Percentiles rank a stretch among this genome's conserved stretches.
phyloP scores from a whole-genome alignment of 2,797 vertebrate species.

The Buphagus erythrorhynchus region DNA sequence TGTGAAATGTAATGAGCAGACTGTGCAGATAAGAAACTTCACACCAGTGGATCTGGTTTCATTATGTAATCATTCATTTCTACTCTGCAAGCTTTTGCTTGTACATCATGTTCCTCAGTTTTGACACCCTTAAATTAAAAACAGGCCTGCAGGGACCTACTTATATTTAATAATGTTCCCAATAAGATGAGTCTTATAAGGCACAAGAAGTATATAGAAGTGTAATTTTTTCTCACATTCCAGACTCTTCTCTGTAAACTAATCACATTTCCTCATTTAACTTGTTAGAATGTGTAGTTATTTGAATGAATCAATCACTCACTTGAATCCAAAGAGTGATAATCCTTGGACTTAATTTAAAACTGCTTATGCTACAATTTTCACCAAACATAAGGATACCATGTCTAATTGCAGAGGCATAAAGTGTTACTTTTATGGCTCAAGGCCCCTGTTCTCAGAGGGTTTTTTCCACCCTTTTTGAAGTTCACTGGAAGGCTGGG shows the following conservation, averaged over 20 bases:
- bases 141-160: not conserved
- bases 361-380: conserved; percentile 5
- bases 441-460: not conserved
- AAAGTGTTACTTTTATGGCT: not conserved
- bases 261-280: not conserved
- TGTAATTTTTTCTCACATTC: not conserved
- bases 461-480: not conserved
- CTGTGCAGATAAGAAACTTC: not conserved
- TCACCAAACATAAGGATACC: not conserved
- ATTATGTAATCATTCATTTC: not conserved
- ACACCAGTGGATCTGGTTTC: not conserved
- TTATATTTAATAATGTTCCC: not conserved
- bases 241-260: conserved; percentile 6
- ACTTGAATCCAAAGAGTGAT: conserved; percentile 4
- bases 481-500: not conserved
- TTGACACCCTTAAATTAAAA: conserved; percentile 35
- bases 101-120: not conserved
- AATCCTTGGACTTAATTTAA: conserved; percentile 21
- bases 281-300: not conserved
- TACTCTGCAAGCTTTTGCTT: not conserved
- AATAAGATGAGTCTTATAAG: not conserved
- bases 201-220: not conserved
- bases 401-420: not conserved
- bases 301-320: conserved; percentile 8
- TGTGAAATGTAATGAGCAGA: not conserved